A percentile compares a stretch with the other conserved stretches of the same genome.
Conservation (phyloP, 2,888 invertebrate species). For the Heliconius erato region DNA sequence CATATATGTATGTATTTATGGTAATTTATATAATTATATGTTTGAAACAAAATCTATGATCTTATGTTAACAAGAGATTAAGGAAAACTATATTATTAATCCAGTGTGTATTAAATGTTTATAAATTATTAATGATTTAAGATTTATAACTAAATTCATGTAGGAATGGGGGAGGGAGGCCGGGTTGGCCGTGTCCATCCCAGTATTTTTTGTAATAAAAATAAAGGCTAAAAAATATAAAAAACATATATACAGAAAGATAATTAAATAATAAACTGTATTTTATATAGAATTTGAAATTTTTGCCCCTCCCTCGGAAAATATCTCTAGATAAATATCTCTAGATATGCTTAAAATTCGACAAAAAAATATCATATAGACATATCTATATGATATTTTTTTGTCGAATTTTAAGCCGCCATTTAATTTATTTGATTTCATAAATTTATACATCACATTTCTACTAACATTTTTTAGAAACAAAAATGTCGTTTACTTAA, state of each 20-base stretch:
- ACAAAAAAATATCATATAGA: too few species aligned
- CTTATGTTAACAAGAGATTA: slow-evolving; percentile 5
- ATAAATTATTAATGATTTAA: too few species aligned
- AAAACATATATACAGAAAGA: neutral
- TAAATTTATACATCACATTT: neutral
- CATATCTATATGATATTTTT: neutral
- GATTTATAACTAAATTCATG: too few species aligned
- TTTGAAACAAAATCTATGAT: slow-evolving; percentile 14
- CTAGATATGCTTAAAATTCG: neutral
- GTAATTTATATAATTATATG: neutral
- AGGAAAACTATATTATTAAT: slow-evolving; percentile 7
- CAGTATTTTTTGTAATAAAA: neutral
- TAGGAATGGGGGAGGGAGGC: too few species aligned
- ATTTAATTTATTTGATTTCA: neutral
- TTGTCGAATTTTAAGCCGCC: neutral
- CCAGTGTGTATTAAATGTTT: too few species aligned
- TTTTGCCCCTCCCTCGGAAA: neutral
- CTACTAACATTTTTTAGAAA: neutral
- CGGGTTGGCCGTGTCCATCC: neutral
- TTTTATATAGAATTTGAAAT: neutral
- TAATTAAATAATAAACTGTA: neutral
- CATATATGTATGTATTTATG: neutral
- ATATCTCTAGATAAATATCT: too few species aligned
- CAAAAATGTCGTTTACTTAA: neutral
- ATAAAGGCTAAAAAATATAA: neutral